A percentile compares a stretch with the other conserved stretches of the same genome.
These are phyloP conservation scores for Nyctibius bracteatus DNA, from an alignment of 2,113 vertebrate species.

Conservation along the genomic window DNA sequence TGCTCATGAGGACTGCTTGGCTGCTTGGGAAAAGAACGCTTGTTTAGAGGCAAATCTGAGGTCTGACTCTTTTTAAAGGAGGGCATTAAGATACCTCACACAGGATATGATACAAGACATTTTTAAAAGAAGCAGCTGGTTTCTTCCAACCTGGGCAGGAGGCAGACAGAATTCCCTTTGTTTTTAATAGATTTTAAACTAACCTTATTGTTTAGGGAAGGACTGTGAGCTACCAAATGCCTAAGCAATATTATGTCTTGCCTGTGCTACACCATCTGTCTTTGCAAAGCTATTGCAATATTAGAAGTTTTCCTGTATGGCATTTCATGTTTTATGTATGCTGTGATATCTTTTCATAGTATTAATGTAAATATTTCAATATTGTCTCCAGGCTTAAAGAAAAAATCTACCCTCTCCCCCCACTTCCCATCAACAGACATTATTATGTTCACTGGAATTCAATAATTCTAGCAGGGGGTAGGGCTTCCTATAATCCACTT, in stretches of 20 bases:
- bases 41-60: slow-evolving; percentile 7
- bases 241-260: background rate
- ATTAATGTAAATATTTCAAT: slow-evolving; percentile 53
- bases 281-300: background rate
- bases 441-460: background rate
- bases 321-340: slow-evolving; percentile 41
- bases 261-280: background rate
- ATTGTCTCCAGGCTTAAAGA: slow-evolving; percentile 3
- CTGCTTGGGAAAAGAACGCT: background rate
- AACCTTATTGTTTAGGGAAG: background rate
- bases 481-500: background rate
- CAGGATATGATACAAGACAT: background rate
- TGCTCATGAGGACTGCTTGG: background rate
- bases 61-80: background rate
- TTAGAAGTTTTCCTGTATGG: background rate
- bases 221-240: slow-evolving; percentile 7
- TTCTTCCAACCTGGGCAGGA: background rate
- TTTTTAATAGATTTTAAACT: slow-evolving; percentile 19
- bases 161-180: slow-evolving; percentile 12
- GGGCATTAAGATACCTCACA: background rate
- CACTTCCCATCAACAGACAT: background rate
- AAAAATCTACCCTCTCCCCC: background rate
- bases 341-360: background rate
- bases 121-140: background rate
- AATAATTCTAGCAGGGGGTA: background rate